Evolutionary conservation across 2,797 vertebrate species (phyloP).

Genomic region (Cuculus canorus): DNA sequence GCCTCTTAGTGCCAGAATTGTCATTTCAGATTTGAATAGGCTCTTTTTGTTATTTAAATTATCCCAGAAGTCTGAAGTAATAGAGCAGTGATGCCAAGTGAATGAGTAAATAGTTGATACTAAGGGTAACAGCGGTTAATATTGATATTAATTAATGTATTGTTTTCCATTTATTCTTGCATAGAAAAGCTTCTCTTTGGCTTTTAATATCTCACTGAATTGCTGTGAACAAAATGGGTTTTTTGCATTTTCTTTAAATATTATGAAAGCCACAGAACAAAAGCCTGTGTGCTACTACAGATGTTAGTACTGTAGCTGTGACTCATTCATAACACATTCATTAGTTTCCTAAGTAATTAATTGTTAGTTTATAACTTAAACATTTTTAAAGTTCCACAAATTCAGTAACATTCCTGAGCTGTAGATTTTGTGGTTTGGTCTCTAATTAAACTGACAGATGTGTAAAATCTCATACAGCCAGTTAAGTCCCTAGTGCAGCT

Average conservation of each 20-base stretch:
- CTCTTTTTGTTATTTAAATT: neutral
- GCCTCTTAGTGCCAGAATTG: neutral
- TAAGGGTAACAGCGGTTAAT: neutral
- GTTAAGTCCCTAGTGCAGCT: slow-evolving; percentile 9
- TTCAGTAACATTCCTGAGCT: neutral
- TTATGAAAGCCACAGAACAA: neutral
- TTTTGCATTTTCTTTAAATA: neutral
- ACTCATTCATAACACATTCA: neutral
- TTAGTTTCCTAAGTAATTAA: neutral
- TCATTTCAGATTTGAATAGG: neutral
- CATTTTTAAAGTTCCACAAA: neutral
- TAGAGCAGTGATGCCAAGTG: neutral
- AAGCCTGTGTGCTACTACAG: neutral
- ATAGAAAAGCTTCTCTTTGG: neutral
- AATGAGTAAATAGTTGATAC: neutral
- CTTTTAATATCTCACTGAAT: neutral
- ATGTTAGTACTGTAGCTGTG: neutral
- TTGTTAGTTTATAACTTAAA: neutral
- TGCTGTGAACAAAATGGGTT: neutral
- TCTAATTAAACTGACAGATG: slow-evolving; percentile 31
- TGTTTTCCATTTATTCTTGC: neutral
- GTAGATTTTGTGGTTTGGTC: neutral
- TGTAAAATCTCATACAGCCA: slow-evolving; percentile 28
- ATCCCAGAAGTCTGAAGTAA: neutral
- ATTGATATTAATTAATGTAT: neutral